Evolutionary conservation across 2,888 invertebrate genomes (phyloP).

Genomic region (Tridacna gigas): DNA sequence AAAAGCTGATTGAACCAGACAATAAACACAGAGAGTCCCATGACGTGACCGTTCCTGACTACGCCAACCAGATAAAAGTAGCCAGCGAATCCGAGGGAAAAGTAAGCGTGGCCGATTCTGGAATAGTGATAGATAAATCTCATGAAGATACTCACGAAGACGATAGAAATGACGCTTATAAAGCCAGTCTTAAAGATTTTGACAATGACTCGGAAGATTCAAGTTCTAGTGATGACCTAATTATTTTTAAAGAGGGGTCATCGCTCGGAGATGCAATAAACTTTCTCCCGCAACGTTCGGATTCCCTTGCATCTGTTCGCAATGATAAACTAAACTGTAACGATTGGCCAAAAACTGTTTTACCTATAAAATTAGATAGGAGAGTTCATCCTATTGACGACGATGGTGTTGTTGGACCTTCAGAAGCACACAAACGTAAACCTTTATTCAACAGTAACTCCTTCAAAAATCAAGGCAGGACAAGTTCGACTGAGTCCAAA

Average conservation of each 20-base stretch:
- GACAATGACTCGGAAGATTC: constrained; percentile 15
- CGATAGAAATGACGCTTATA: not conserved
- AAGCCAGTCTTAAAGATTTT: not conserved
- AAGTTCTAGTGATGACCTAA: constrained; percentile 5
- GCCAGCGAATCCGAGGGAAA: constrained; percentile 41
- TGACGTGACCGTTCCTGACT: not conserved
- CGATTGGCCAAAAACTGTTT: not conserved
- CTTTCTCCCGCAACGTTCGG: not conserved
- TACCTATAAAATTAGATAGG: not conserved
- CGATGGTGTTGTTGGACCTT: not conserved
- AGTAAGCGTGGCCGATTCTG: constrained; percentile 57
- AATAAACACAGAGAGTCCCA: not conserved
- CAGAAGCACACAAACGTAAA: not conserved
- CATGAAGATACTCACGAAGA: constrained; percentile 35
- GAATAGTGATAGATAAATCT: constrained; percentile 44
- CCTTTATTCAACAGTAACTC: constrained; percentile 4
- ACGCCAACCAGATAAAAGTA: constrained; percentile 8
- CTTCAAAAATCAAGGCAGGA: not conserved
- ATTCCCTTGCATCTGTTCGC: not conserved
- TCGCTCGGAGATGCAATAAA: not conserved
- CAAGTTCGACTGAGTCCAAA: not conserved
- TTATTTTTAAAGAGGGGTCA: constrained; percentile 15
- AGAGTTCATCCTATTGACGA: not conserved
- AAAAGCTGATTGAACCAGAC: constrained; percentile 32
- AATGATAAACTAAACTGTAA: not conserved